Evolutionary conservation across 2,888 invertebrate species (phyloP).

Genomic region (Drosophila acutilabella): DNA sequence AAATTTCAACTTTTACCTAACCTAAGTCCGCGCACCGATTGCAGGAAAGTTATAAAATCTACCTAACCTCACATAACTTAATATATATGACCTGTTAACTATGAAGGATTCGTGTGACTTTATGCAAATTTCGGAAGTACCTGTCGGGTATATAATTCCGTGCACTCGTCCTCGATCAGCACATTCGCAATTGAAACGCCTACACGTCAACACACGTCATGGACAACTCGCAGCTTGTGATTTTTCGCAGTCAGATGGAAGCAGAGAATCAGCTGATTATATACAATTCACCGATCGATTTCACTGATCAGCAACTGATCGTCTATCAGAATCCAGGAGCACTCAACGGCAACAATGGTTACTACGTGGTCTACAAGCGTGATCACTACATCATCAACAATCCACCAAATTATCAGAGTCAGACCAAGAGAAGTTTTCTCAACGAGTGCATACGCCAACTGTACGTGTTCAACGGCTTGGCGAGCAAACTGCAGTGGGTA

Average conservation of each 20-base stretch:
- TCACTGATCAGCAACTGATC: slow-evolving; percentile 54
- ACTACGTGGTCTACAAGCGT: slow-evolving; percentile 65
- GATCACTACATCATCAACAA: slow-evolving; percentile 59
- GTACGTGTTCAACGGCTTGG: slow-evolving; percentile 59
- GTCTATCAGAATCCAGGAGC: slow-evolving; percentile 51
- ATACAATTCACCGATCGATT: slow-evolving; percentile 62
- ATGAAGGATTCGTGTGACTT: no score
- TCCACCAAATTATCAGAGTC: slow-evolving; percentile 59
- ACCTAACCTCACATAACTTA: no score
- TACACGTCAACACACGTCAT: slow-evolving; percentile 36
- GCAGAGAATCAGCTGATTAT: slow-evolving; percentile 52
- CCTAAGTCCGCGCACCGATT: not conserved
- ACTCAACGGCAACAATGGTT: slow-evolving; percentile 37
- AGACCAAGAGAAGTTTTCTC: slow-evolving; percentile 68
- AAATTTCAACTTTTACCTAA: not conserved
- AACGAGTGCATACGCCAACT: slow-evolving; percentile 74
- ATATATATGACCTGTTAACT: not conserved
- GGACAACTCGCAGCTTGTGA: slow-evolving; percentile 55
- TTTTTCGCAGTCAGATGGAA: slow-evolving; percentile 50
- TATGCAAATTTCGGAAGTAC: not conserved
- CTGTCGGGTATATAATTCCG: slow-evolving; percentile 49
- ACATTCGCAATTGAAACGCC: slow-evolving; percentile 34
- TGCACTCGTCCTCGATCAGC: not conserved
- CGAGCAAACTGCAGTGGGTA: slow-evolving; percentile 48
- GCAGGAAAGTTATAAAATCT: no score